These are phyloP conservation scores for Mareca strepera DNA, from an alignment of 2,797 vertebrate species.

Conservation along the genomic window DNA sequence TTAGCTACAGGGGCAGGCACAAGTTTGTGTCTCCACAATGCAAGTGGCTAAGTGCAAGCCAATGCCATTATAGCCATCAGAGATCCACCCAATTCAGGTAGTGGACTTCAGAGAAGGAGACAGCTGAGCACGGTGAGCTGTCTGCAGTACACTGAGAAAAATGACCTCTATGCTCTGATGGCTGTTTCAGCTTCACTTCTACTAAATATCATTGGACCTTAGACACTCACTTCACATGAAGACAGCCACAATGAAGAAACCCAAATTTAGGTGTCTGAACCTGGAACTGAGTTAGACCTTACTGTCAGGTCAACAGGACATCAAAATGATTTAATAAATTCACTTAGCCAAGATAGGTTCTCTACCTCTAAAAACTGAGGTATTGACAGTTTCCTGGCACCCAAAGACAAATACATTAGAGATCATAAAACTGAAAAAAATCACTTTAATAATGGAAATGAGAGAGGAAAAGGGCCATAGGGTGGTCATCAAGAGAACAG, in stretches of 20 bases:
- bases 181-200: not conserved
- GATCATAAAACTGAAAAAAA: not conserved
- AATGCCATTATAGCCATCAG: not conserved
- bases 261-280: not conserved
- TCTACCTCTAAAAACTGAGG: not conserved
- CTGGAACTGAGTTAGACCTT: not conserved
- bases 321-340: not conserved
- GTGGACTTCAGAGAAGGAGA: not conserved
- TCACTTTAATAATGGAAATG: not conserved
- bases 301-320: not conserved
- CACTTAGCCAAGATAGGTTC: not conserved
- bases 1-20: not conserved
- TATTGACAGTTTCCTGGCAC: not conserved
- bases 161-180: not conserved
- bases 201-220: not conserved
- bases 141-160: not conserved
- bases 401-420: not conserved
- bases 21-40: not conserved
- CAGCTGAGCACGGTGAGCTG: rapidly evolving
- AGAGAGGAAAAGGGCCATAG: not conserved
- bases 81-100: not conserved
- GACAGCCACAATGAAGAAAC: not conserved
- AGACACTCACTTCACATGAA: not conserved
- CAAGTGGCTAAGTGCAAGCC: not conserved
- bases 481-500: not conserved